Evolutionary conservation across 2,797 vertebrate genomes (phyloP), one percentile per base, ranked within the genome.

Genomic region (Helarctos malayanus): DNA sequence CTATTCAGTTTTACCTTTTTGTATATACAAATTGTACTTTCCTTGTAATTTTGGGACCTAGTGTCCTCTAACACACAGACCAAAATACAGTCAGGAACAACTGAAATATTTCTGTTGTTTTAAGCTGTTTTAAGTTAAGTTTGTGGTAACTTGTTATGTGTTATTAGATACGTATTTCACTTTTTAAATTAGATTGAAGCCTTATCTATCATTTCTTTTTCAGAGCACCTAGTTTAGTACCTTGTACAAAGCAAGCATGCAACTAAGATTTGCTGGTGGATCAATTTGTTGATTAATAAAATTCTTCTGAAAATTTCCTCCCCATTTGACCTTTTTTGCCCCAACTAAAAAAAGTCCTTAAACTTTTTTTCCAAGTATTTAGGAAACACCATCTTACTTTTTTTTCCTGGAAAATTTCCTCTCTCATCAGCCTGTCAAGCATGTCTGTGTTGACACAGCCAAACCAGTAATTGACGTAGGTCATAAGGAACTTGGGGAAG

Each of bases 131-230:
- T 75, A 90, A 59, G 59, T 75, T 71, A 78, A 35, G 4, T 71
- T 92, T 92, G 7, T 32, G 32, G 15, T 86, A 79, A 41, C 71
- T 81, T 86, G 10, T 71, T 86, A 65, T 41, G 18, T 4, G 79
- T 16, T 27, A 47, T 79, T 59, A 82, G 35, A 59, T 79, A 92
- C 14, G n/a, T n/a, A 45, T 81, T 27, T 61, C 56, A 71, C 71
- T 49, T 91, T 92, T 94, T 92, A 71, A 92, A 59, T 82, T 79
- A 87, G 27, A 95, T 73, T 78, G 86, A 87, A 38, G 12, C 14
- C 8, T 85, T 92, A 89, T 59, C 23, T 56, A 71, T 76, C 71
- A 95, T 83, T 92, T 92, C 10, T 83, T 82, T 79, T 76, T 47
- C 54, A 83, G 61, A 32, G 32, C 29, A 76, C n/a, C 38, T 41